A percentile compares a stretch with the other conserved stretches of the same genome.
Conservation (phyloP, 2,797 vertebrate species). For the Urosaurus nigricauda region DNA sequence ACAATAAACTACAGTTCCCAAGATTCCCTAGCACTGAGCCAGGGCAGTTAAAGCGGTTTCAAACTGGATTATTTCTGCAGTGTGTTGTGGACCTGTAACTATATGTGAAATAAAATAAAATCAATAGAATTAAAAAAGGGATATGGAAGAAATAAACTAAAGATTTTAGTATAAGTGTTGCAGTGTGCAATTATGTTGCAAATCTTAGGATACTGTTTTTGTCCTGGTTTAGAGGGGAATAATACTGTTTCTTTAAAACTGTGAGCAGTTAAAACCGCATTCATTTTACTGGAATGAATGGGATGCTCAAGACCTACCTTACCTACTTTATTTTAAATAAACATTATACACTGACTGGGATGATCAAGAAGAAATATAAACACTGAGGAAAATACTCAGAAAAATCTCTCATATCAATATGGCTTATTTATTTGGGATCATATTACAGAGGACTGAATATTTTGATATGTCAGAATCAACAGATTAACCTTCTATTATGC, state of each 20-base stretch:
- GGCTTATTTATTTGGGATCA: constrained; percentile 13
- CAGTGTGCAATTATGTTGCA: neutral
- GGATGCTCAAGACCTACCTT: neutral
- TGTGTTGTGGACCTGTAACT: neutral
- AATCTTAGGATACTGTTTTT: neutral
- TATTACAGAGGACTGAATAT: neutral
- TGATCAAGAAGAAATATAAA: constrained; percentile 43
- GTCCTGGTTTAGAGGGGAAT: neutral
- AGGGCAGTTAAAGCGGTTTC: too few relatives aligned
- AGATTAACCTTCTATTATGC: neutral
- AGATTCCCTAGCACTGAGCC: too few relatives aligned
- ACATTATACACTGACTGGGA: constrained; percentile 7
- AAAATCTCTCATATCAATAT: neutral
- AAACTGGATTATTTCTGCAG: too few relatives aligned
- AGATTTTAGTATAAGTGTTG: neutral
- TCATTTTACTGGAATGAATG: neutral
- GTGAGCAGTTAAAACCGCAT: constrained; percentile 17
- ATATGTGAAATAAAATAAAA: neutral
- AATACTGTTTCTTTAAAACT: constrained; percentile 18
- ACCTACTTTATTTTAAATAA: constrained; percentile 44
- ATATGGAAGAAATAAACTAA: neutral
- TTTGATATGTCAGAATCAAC: constrained; percentile 21
- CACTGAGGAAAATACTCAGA: constrained; percentile 28
- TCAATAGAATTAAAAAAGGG: neutral
- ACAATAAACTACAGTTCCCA: too few relatives aligned